Percentiles rank a stretch among this genome's conserved stretches.
Evolutionary conservation across 1,140 invertebrate genomes (phyloP).

Genomic region (Acarapis woodi): DNA sequence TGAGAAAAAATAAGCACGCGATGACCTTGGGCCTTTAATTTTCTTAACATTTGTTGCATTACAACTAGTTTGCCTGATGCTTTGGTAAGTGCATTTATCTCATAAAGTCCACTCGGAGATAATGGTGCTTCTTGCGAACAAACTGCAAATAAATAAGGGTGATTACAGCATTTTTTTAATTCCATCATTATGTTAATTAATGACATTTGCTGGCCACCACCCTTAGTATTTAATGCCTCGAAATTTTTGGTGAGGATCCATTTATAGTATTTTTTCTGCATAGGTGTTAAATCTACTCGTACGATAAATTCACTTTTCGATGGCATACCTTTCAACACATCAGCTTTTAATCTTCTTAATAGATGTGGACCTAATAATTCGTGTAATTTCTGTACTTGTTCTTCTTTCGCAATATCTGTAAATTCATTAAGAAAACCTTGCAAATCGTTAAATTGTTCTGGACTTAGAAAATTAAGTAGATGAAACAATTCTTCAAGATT

Average conservation of each 20-base stretch:
- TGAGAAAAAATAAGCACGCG: conserved; percentile 97
- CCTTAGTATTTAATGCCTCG: conserved; percentile 82
- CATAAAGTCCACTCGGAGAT: conserved; percentile 73
- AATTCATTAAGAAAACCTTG: conserved; percentile 91
- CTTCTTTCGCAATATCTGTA: conserved; percentile 95
- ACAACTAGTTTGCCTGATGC: conserved; percentile 85
- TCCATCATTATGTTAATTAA: conserved; percentile 99
- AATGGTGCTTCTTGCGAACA: conserved; percentile 51
- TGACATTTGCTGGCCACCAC: conserved; percentile 73
- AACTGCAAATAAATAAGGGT: conserved; percentile 91
- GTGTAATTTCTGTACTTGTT: conserved; percentile 94
- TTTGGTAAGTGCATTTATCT: conserved; percentile 67
- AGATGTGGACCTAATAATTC: conserved; percentile 95
- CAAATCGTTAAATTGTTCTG: conserved; percentile 68
- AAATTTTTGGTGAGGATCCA: conserved; percentile 95
- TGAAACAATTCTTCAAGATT: conserved; percentile 98
- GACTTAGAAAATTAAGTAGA: conserved; percentile 85
- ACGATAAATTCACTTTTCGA: conserved; percentile 99
- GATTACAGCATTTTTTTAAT: conserved; percentile 97
- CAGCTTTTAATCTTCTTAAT: conserved; percentile 85
- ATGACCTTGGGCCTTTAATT: conserved; percentile 68
- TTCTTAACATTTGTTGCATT: conserved; percentile 73
- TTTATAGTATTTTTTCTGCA: conserved; percentile 99
- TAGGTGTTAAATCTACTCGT: conserved; percentile 81
- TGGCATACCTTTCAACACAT: conserved; percentile 94